Evolutionary conservation across 2,113 vertebrate species (phyloP).

Genomic region (Stercorarius parasiticus): DNA sequence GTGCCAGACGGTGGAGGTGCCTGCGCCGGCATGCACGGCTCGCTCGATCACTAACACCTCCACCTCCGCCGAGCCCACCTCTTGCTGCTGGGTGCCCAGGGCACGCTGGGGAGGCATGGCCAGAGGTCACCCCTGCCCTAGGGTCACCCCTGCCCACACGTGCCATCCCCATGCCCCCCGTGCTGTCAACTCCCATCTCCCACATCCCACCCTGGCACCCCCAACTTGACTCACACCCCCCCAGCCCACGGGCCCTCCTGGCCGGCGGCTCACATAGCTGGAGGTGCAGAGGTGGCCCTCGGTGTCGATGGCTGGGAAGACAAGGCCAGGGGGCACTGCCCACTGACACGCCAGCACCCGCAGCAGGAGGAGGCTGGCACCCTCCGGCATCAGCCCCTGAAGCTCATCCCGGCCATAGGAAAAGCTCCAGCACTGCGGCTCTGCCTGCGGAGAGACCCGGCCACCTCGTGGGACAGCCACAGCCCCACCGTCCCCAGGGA

Average conservation of each 20-base stretch:
- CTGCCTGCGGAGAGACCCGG: constrained; percentile 62
- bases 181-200: background rate
- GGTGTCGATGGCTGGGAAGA: constrained; percentile 79
- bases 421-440: constrained; percentile 57
- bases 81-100: constrained; percentile 76
- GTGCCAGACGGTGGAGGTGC: constrained; percentile 76
- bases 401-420: constrained; percentile 59
- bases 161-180: too few relatives aligned
- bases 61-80: constrained; percentile 52
- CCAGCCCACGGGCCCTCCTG: background rate
- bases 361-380: constrained; percentile 84
- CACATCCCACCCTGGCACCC: background rate
- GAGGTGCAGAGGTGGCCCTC: constrained; percentile 73
- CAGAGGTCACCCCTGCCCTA: background rate
- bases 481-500: background rate
- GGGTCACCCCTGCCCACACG: background rate
- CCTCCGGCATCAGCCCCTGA: constrained; percentile 82
- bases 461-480: background rate
- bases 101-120: constrained; percentile 21
- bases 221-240: background rate
- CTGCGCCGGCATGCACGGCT: constrained; percentile 40
- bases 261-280: constrained; percentile 76
- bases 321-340: constrained; percentile 70
- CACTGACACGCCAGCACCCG: constrained; percentile 79
- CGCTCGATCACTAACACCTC: constrained; percentile 85